Percentiles rank a stretch among this genome's conserved stretches.
phyloP scores from a whole-genome alignment of 2,888 invertebrate genomes.

The Ariolimax columbianus region DNA sequence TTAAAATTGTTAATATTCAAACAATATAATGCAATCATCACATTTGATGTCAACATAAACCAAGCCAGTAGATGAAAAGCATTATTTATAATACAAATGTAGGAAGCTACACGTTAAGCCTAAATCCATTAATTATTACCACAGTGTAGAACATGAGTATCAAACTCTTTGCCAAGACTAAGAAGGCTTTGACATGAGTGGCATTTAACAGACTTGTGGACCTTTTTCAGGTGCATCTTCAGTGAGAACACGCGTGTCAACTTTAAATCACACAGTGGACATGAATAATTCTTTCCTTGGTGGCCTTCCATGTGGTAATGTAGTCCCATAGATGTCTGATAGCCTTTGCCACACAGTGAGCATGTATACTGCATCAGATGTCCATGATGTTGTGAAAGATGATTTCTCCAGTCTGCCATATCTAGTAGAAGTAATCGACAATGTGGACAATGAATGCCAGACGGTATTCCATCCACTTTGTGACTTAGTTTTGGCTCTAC shows the following conservation, averaged over 20 bases:
- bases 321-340: constrained; percentile 40
- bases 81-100: neutral
- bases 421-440: constrained; percentile 4
- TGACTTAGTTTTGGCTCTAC: neutral
- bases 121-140: neutral
- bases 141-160: constrained; percentile 40
- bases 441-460: constrained; percentile 1
- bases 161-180: constrained; percentile 23
- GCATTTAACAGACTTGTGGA: constrained; percentile 38
- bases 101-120: neutral
- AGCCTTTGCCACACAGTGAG: constrained; percentile 47
- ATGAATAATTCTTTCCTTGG: constrained; percentile 43
- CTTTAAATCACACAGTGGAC: constrained; percentile 41
- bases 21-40: neutral
- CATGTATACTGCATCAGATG: constrained; percentile 34
- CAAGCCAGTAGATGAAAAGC: neutral
- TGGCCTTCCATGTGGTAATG: constrained; percentile 37
- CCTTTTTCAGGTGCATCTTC: constrained; percentile 32
- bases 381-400: constrained; percentile 36
- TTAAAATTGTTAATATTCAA: neutral
- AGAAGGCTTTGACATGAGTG: constrained; percentile 22
- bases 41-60: neutral
- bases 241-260: constrained; percentile 38
- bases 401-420: neutral
- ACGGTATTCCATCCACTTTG: constrained; percentile 9